Base-by-base conservation (phyloP, 2,113 vertebrate genomes). In the Zosterops hypoxanthus region DNA sequence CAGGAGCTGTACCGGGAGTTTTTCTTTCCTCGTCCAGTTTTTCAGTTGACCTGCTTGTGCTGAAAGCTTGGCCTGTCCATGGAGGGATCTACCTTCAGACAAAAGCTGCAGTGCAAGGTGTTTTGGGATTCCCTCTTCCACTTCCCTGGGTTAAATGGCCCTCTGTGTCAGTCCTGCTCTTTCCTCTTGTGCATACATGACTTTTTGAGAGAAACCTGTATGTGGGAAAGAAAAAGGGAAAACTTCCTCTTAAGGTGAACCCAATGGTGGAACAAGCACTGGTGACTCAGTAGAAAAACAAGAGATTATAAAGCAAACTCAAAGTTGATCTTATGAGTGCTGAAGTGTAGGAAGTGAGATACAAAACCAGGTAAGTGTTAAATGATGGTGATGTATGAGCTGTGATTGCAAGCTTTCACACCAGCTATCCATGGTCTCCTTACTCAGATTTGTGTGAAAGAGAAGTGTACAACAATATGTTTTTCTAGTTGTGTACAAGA, bases 221-320 rank as follows among this genome's bases (percentile, higher is more conserved):
- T 42, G 31, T 55, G 71, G 71, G 63, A 82, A 77, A 79, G 19
- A 50, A 73, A 88, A 88, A 33, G 2, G 7, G 68, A 68, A 59
- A 66, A 75, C 8, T 88, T 88, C 73, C 70, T 90, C 19, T 66
- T 71, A 41, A 56, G 59, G 47, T 75, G 34, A 93, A 59, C 18
- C 17, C 76, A 12, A 0, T 59, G 60, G 52, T 68, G 47, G 50
- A 93, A 86, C 16, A 70, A 81, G 60, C 12, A 21, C 14, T 44
- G 61, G 28, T 90, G 92, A 90, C 47, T 93, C 64, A 77, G 90
- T 88, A 77, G 44, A 73, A 91, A 94, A 95, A 47, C 78, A 90
- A 76, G 78, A 82, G 36, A 66, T 94, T 80, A 47, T 66, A 88
- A 77, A 85, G 39, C 75, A 80, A 87, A 64, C 34, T 91, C 82